Percentiles rank a stretch among this genome's conserved stretches.
phyloP scores from a whole-genome alignment of 2,797 vertebrate genomes.

The Crax fasciolata region DNA sequence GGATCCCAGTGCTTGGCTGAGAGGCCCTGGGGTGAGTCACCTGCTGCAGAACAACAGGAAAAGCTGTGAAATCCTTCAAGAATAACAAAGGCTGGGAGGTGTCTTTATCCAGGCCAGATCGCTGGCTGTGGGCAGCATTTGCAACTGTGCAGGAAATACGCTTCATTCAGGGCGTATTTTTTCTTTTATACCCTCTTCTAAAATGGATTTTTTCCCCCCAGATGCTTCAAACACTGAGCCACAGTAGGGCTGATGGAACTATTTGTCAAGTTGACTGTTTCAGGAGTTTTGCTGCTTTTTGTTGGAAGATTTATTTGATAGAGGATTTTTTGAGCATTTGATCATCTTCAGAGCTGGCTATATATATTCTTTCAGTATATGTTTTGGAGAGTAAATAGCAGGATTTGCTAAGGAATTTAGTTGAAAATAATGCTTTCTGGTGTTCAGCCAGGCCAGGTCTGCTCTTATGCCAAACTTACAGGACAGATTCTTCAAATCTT shows the following conservation, averaged over 20 bases:
- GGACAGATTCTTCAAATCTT: neutral
- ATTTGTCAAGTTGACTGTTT: neutral
- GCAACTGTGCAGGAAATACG: neutral
- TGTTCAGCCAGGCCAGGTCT: neutral
- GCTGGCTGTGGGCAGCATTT: neutral
- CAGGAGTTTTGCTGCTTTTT: neutral
- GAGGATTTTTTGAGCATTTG: neutral
- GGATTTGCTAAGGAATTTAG: neutral
- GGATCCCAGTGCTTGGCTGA: slow-evolving; percentile 15
- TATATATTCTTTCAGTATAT: neutral
- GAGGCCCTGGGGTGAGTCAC: slow-evolving; percentile 44
- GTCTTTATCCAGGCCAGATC: slow-evolving; percentile 12
- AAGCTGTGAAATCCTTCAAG: slow-evolving; percentile 49
- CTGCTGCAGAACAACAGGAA: slow-evolving; percentile 46
- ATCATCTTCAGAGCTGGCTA: neutral
- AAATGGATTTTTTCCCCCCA: neutral
- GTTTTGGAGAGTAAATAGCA: neutral
- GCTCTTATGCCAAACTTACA: neutral
- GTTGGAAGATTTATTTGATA: neutral
- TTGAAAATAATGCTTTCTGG: neutral
- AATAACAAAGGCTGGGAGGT: slow-evolving; percentile 13
- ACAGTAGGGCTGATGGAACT: neutral
- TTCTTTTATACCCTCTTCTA: neutral
- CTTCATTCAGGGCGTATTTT: slow-evolving; percentile 3
- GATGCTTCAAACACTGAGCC: neutral